Evolutionary conservation across 2,113 vertebrate species (phyloP).

Genomic region (Hemibagrus wyckioides): DNA sequence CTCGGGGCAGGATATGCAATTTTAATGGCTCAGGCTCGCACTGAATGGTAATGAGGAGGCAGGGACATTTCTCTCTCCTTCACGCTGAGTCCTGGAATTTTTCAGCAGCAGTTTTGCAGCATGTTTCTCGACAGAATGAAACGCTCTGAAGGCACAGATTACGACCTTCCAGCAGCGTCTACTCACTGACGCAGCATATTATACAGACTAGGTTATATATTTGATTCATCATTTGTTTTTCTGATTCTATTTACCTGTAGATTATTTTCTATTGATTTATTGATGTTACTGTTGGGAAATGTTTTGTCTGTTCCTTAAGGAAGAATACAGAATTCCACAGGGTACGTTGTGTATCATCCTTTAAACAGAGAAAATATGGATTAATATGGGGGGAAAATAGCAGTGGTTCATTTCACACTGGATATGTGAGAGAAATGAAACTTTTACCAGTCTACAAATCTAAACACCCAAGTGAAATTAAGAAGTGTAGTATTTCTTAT

Average conservation of each 20-base stretch:
- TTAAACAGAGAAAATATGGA: not conserved
- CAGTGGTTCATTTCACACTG: no score
- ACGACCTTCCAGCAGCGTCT: not conserved
- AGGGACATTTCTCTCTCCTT: not conserved
- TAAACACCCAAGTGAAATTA: no score
- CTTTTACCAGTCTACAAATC: no score
- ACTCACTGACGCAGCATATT: not conserved
- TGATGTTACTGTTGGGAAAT: not conserved
- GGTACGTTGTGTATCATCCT: not conserved
- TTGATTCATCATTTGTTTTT: not conserved
- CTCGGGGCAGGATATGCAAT: slow-evolving; percentile 51
- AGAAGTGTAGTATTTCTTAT: no score
- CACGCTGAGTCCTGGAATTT: slow-evolving; percentile 4
- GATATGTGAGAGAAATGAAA: no score
- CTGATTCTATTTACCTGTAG: not conserved
- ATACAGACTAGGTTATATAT: not conserved
- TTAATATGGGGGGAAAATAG: no score
- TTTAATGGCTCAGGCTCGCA: slow-evolving; percentile 48
- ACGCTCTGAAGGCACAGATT: not conserved
- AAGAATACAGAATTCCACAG: not conserved
- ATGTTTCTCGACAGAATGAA: not conserved
- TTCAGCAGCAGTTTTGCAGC: slow-evolving; percentile 1
- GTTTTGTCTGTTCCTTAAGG: not conserved
- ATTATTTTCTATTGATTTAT: not conserved
- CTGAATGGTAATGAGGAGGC: slow-evolving; percentile 52